Evolutionary conservation across 2,113 vertebrate genomes (phyloP).

Genomic region (Calyptomena viridis): DNA sequence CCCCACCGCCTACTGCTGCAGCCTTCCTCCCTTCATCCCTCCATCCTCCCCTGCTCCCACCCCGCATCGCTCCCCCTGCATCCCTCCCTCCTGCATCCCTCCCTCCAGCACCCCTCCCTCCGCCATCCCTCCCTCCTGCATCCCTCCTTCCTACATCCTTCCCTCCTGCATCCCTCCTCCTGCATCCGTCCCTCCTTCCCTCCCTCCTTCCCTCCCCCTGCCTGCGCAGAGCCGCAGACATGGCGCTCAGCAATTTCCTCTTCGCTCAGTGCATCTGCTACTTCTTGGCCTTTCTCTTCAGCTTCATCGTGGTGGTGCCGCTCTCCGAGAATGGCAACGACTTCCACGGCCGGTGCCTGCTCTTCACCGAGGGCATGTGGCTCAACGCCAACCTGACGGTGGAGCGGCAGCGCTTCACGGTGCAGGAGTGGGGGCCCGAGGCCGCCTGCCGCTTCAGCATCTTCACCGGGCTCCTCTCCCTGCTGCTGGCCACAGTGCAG

Average conservation of each 20-base stretch:
- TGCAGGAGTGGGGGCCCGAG: constrained; percentile 94
- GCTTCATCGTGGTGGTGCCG: constrained; percentile 91
- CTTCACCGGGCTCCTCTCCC: constrained; percentile 87
- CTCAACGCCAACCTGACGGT: constrained; percentile 95
- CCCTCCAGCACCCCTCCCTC: not conserved
- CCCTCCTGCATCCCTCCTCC: not conserved
- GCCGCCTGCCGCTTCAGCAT: constrained; percentile 94
- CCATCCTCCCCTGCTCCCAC: not conserved
- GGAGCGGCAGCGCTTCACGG: constrained; percentile 90
- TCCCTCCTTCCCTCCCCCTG: not conserved
- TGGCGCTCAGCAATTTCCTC: constrained; percentile 88
- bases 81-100: not conserved
- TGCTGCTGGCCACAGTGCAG: constrained; percentile 90
- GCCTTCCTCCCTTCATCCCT: not conserved
- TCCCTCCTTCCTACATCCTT: not conserved
- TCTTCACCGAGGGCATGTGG: constrained; percentile 96
- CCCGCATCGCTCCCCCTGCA: not conserved
- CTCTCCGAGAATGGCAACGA: constrained; percentile 91
- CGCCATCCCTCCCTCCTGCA: not conserved
- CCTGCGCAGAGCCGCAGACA: constrained; percentile 62
- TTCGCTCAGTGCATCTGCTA: constrained; percentile 90
- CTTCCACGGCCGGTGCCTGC: constrained; percentile 91
- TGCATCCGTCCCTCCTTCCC: not conserved
- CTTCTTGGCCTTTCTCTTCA: constrained; percentile 90
- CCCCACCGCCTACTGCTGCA: constrained; percentile 5